Percentiles rank a stretch among this genome's conserved stretches.
phyloP scores from a whole-genome alignment of 35 echinoderm and acorn worm species.

The Patiria miniata region DNA sequence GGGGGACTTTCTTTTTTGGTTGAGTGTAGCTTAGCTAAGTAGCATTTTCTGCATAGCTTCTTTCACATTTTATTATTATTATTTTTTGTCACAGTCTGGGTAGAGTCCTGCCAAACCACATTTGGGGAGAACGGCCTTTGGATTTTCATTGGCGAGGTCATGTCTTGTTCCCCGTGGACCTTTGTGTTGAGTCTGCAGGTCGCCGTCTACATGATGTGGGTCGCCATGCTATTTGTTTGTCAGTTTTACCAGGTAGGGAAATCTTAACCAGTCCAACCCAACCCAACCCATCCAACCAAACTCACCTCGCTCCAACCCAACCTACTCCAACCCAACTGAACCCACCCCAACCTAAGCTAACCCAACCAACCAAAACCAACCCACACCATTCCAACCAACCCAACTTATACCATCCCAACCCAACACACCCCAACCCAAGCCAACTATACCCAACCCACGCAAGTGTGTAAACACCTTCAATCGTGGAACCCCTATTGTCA shows the following conservation, averaged over 20 bases:
- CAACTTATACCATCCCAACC: neutral
- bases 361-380: neutral
- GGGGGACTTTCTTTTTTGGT: no score
- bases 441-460: no score
- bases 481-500: no score
- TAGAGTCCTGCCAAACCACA: slow-evolving; percentile 49
- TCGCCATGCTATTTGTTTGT: slow-evolving; percentile 69
- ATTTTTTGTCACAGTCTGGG: slow-evolving; percentile 58
- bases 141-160: slow-evolving; percentile 79
- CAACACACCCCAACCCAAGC: no score
- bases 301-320: no score
- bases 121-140: slow-evolving; percentile 91
- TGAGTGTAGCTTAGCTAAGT: no score
- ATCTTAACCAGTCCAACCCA: neutral
- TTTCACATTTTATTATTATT: slow-evolving; percentile 9
- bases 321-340: no score
- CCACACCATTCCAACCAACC: neutral
- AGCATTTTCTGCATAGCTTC: neutral
- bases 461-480: no score
- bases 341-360: no score
- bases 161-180: slow-evolving; percentile 96
- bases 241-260: slow-evolving; percentile 85
- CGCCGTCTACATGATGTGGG: slow-evolving; percentile 71
- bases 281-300: no score
- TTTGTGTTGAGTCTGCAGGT: slow-evolving; percentile 73